Conservation (phyloP, 2,888 invertebrate species). For the Steromphala cineraria region DNA sequence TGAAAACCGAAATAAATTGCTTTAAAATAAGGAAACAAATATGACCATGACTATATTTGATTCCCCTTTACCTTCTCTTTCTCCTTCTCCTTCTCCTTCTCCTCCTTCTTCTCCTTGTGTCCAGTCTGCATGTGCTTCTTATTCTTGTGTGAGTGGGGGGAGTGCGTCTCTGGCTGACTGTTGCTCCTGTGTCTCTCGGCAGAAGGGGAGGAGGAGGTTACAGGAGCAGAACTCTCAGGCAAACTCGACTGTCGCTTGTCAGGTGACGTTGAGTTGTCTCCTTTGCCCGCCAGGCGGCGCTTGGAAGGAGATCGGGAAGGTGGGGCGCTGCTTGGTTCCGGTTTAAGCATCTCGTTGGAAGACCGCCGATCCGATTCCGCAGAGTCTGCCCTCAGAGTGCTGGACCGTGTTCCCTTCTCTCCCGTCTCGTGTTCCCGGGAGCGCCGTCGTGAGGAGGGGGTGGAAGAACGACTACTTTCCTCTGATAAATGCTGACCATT, state of each 20-base stretch:
- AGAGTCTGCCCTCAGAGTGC: not conserved
- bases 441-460: not conserved
- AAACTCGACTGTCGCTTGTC: constrained; percentile 5
- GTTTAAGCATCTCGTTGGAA: not conserved
- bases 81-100: constrained; percentile 14
- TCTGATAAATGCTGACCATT: constrained; percentile 9
- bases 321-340: constrained; percentile 18
- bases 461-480: constrained; percentile 12
- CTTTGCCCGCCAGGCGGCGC: constrained; percentile 6
- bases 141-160: not conserved
- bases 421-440: not conserved
- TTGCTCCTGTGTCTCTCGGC: not conserved
- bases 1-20: no score
- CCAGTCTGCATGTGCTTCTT: not conserved
- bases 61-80: no score
- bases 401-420: not conserved
- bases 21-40: not conserved
- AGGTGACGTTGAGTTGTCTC: not conserved
- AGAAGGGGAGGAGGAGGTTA: not conserved
- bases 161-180: not conserved
- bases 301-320: constrained; percentile 23
- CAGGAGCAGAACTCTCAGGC: not conserved
- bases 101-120: constrained; percentile 11
- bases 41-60: not conserved
- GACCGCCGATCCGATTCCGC: not conserved